Percentiles rank a stretch among this genome's conserved stretches.
These are phyloP conservation scores for Galerucella pusilla DNA, from an alignment of 2,888 invertebrate genomes.

Conservation along the genomic window DNA sequence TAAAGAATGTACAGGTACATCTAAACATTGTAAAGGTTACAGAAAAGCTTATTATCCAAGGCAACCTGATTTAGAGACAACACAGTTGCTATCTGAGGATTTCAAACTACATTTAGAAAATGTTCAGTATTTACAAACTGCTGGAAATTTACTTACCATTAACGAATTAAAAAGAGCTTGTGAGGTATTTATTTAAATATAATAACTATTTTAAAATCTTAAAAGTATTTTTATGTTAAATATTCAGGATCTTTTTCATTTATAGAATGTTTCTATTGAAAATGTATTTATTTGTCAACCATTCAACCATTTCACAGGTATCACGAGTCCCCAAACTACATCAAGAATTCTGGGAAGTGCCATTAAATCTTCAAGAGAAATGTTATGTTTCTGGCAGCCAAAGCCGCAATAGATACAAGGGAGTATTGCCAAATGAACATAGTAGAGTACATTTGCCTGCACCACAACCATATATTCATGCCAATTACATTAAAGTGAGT, in stretches of 20 bases:
- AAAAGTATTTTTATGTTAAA: not conserved
- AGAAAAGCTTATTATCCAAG: constrained; percentile 61
- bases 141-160: constrained; percentile 73
- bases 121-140: constrained; percentile 78
- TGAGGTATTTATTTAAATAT: constrained; percentile 54
- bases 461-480: constrained; percentile 88
- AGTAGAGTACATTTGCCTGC: constrained; percentile 81
- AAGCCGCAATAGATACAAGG: constrained; percentile 88
- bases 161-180: constrained; percentile 68
- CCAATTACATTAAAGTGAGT: constrained; percentile 88
- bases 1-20: constrained; percentile 54
- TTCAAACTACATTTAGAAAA: constrained; percentile 78
- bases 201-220: not conserved
- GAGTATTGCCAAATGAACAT: constrained; percentile 90
- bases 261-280: not conserved
- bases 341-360: constrained; percentile 95
- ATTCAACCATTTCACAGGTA: constrained; percentile 63
- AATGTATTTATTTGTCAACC: not conserved
- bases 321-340: constrained; percentile 75
- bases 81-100: constrained; percentile 77
- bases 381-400: constrained; percentile 90
- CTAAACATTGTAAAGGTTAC: constrained; percentile 57
- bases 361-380: constrained; percentile 91
- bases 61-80: constrained; percentile 69
- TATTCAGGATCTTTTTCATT: not conserved